Base-by-base conservation (phyloP, 1,140 invertebrate species). In the Drosophila navojoa region DNA sequence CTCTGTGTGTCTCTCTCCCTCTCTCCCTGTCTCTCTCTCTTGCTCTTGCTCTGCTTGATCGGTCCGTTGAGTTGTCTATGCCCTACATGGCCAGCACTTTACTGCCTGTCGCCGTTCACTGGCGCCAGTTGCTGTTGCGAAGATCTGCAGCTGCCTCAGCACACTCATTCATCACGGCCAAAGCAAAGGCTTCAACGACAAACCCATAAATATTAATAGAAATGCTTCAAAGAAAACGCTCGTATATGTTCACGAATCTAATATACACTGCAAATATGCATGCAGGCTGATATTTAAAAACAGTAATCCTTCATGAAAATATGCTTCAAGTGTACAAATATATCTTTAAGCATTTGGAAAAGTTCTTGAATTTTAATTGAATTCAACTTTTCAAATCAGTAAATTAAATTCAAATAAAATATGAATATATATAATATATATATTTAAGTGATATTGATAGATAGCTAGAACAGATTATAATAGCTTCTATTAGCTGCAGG, bases 81-180 rank as follows among this genome's bases (percentile, higher is more conserved):
- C 81, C 81, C 81, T 86, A 86, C 32, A 81, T 81, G 81, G 81
- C 58, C 71, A 61, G 50, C 77, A 72, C 66, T 81, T 86, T 60
- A 66, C 67, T 77, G 77, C 63, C 73, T 75, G 66, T 76, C 69
- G 57, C 49, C 73, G 62, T 62, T 53, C 45, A 55, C 45, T 84
- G 82, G 82, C 82, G 82, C 82, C 82, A 89, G 54, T 61, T 69
- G 63, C 62, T 50, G 44, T 11, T 54, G 11, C 52, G 60, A 76
- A 61, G 79, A 71, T 59, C 55, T 77, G 53, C 80, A 82, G 62
- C 67, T 71, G 62, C 79, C 53, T 49, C 71, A 70, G 32, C 69
- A 64, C 45, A 32, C 63, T 71, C 75, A 72, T 62, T 79, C 78
- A 57, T 75, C 72, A 74, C 59, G 42, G 58, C 58, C 61, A 38